Conservation (phyloP, 2,888 invertebrate genomes). For the Thereva unica region DNA sequence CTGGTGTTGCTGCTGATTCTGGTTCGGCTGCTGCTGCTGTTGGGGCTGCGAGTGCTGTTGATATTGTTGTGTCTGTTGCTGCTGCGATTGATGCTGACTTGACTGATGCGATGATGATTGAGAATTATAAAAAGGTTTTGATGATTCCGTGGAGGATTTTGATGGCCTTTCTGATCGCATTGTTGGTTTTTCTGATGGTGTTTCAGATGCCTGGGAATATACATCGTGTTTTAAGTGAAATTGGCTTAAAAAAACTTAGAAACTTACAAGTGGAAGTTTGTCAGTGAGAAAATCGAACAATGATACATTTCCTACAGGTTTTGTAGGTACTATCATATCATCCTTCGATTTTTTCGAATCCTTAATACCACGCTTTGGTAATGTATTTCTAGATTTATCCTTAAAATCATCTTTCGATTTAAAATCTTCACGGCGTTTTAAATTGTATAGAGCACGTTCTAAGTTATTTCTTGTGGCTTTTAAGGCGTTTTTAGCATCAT, state of each 20-base stretch:
- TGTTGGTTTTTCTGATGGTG: neutral
- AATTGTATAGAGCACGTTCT: slow-evolving; percentile 69
- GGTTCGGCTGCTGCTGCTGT: slow-evolving; percentile 21
- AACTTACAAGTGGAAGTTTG: slow-evolving; percentile 62
- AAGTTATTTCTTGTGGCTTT: slow-evolving; percentile 74
- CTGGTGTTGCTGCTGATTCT: slow-evolving; percentile 21
- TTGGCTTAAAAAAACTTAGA: neutral
- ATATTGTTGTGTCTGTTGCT: slow-evolving; percentile 39
- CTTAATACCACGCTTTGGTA: slow-evolving; percentile 39
- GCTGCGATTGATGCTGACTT: slow-evolving; percentile 35
- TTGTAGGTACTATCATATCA: slow-evolving; percentile 65
- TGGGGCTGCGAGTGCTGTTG: slow-evolving; percentile 39
- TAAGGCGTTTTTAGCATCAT: slow-evolving; percentile 76
- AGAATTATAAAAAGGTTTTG: slow-evolving; percentile 23
- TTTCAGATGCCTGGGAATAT: slow-evolving; percentile 34
- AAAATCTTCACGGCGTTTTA: slow-evolving; percentile 64
- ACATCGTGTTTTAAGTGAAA: neutral
- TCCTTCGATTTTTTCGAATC: slow-evolving; percentile 51
- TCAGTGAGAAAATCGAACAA: slow-evolving; percentile 82
- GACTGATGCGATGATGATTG: slow-evolving; percentile 34
- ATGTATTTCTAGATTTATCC: slow-evolving; percentile 39
- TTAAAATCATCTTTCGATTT: slow-evolving; percentile 47
- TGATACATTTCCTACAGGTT: slow-evolving; percentile 79
- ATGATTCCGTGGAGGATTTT: slow-evolving; percentile 15
- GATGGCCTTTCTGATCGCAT: slow-evolving; percentile 11